phyloP scores from a whole-genome alignment of 2,113 vertebrate genomes.

The Pangasianodon gigas region DNA sequence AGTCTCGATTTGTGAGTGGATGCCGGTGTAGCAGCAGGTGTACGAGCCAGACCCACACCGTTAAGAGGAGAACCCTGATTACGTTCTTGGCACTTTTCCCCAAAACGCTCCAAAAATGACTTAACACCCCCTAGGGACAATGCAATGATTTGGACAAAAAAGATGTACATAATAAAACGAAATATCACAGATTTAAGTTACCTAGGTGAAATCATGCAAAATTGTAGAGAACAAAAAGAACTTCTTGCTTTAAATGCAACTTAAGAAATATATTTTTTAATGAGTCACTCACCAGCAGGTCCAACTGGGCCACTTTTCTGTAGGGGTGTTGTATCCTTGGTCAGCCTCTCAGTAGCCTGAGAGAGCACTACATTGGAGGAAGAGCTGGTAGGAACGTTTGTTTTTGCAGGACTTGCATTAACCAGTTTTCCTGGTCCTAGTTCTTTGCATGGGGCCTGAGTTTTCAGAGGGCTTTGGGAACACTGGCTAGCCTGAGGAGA shows the following conservation, averaged over 20 bases:
- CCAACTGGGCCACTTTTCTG: constrained; percentile 70
- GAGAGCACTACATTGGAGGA: constrained; percentile 52
- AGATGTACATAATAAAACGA: not conserved
- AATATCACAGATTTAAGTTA: not conserved
- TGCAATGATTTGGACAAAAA: not conserved
- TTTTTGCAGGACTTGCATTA: constrained; percentile 62
- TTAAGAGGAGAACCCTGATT: constrained; percentile 67
- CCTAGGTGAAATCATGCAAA: not conserved
- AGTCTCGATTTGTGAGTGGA: constrained; percentile 83
- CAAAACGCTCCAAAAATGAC: constrained; percentile 91
- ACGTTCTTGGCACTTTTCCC: constrained; percentile 82
- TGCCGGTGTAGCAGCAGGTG: constrained; percentile 62
- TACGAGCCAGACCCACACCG: constrained; percentile 42
- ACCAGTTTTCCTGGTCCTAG: not conserved
- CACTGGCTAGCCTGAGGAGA: constrained; percentile 45
- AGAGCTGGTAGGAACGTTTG: constrained; percentile 52
- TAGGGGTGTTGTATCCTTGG: constrained; percentile 69
- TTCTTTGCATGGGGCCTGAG: constrained; percentile 36
- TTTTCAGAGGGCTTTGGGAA: constrained; percentile 54
- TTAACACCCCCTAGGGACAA: constrained; percentile 75
- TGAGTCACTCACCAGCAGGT: constrained; percentile 74
- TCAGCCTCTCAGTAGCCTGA: constrained; percentile 65
- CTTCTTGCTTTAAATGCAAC: not conserved
- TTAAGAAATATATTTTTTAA: not conserved
- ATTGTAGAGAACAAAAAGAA: not conserved